Conservation (phyloP, 2,797 vertebrate genomes). For the Dermochelys coriacea region DNA sequence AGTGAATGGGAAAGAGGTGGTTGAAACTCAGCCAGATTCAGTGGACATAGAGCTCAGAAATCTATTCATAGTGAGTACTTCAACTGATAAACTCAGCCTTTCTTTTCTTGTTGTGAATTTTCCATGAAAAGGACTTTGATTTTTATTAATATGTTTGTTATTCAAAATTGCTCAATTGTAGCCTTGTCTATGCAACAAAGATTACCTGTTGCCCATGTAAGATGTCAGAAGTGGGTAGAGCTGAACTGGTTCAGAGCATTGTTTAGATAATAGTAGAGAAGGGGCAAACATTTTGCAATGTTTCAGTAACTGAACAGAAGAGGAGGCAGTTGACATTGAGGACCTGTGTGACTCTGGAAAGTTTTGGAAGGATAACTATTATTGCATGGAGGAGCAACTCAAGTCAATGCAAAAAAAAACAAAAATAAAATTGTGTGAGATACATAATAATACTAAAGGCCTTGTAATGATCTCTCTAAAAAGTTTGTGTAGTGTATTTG, state of each 20-base stretch:
- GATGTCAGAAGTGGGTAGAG: background rate
- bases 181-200: background rate
- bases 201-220: background rate
- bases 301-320: background rate
- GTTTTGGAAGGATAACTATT: background rate
- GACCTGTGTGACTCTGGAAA: background rate
- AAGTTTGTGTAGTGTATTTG: background rate
- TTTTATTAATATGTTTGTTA: background rate
- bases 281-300: background rate
- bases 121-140: background rate
- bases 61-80: background rate
- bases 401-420: background rate
- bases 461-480: background rate
- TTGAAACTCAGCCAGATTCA: background rate
- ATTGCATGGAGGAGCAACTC: background rate
- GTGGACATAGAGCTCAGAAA: background rate
- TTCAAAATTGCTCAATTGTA: background rate
- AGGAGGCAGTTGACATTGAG: background rate
- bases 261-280: background rate
- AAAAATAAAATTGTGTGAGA: background rate
- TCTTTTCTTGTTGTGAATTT: background rate
- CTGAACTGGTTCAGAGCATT: background rate
- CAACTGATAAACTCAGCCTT: background rate
- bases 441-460: background rate
- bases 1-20: background rate